Evolutionary conservation across 2,113 vertebrate genomes (phyloP), one percentile per base, ranked within the genome.

Genomic region (Ophiodon elongatus): DNA sequence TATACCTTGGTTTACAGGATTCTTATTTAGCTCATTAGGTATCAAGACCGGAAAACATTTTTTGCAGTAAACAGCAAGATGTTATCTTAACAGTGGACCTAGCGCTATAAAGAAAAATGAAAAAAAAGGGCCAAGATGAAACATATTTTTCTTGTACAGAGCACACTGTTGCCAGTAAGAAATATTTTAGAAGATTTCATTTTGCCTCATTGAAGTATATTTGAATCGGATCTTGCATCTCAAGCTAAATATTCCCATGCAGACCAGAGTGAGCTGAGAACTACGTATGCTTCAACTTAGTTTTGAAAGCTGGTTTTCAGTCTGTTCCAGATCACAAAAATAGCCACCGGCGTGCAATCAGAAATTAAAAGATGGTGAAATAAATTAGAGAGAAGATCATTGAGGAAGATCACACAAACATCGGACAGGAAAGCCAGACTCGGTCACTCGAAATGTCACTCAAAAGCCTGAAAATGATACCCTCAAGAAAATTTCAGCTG

Each of bases 341-440:
- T 54, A 87, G 67, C 73, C 41, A 67, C 45, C 3, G 27, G 39
- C 80, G 70, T 74, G 74, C 43, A 45, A 25, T 69, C 45, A 85
- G 37, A 86, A 85, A 90, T 87, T 75, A 74, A 88, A 91, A 87
- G 75, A 65, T n/a, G 59, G 50, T 60, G 57, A 84, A 82, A 85
- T 91, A 91, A 92, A 94, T 93, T 86, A 91, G 54, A 93, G 91
- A 88, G 82, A 52, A 89, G 85, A 78, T 80, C 84, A 76, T 4
- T 82, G 80, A 82, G 60, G 79, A 80, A 78, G 86, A 91, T 91
- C 86, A 85, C 88, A 85, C 73, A 88, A 81, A 78, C 88, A 85
- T 82, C 84, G 88, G 86, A 88, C 78, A 77, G 76, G 77, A 79
- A 87, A 85, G 79, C 82, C 80, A 90, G 73, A 89, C 73, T 76